A percentile compares a stretch with the other conserved stretches of the same genome.
Conservation (phyloP, 2,888 invertebrate species). For the Mantis religiosa region DNA sequence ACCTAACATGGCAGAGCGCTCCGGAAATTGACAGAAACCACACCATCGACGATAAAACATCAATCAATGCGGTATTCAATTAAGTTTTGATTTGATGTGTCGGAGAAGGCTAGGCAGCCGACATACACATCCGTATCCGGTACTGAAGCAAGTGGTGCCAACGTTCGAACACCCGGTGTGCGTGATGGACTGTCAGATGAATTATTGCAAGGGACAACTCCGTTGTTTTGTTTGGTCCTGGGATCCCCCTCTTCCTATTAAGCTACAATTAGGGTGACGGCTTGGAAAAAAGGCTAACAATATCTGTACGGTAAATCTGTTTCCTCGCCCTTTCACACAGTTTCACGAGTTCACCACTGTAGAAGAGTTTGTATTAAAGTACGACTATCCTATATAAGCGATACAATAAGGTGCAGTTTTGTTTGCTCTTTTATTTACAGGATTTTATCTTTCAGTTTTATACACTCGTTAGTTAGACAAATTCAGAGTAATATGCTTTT, state of each 20-base stretch:
- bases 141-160: background rate
- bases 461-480: too few species aligned
- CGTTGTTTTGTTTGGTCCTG: background rate
- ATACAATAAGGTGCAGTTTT: too few species aligned
- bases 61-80: constrained; percentile 14
- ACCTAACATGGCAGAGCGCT: background rate
- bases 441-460: too few species aligned
- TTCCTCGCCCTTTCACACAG: background rate
- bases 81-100: constrained; percentile 14
- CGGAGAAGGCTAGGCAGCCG: background rate
- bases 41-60: constrained; percentile 9
- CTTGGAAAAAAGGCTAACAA: background rate
- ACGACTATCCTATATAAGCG: too few species aligned
- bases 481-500: too few species aligned
- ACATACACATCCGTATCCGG: background rate
- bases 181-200: background rate
- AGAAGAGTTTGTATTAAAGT: too few species aligned
- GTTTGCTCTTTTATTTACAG: too few species aligned
- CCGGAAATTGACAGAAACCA: constrained; percentile 16
- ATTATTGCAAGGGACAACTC: background rate
- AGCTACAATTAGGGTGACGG: background rate
- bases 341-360: background rate
- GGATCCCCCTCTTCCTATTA: background rate
- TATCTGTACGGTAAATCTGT: background rate
- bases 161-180: background rate